Evolutionary conservation across 2,113 vertebrate species (phyloP), one percentile per base, ranked within the genome.

Genomic region (Zapus hudsonius): DNA sequence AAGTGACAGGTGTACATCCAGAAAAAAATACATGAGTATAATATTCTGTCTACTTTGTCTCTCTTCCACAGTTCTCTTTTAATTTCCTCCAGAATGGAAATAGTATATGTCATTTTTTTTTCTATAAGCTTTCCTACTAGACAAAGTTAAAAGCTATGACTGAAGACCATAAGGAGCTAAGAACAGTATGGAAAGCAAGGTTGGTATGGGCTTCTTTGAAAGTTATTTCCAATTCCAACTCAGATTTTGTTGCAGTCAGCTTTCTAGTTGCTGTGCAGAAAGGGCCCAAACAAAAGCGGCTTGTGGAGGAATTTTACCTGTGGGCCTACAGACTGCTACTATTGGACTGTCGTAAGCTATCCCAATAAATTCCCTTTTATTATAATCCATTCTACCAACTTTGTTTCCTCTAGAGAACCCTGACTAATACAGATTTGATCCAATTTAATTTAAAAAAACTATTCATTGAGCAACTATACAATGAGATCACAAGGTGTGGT

Each of bases 161-260:
- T 40, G 81, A 90, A 66, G 40, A 63, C 29, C 52, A 40, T 1
- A 80, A 23, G 23, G 55, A 81, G 3, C 29, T 10, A n/a, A 47
- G 5, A 84, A 40, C 11, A 29, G 22, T 23, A 29, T 7, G 9
- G 31, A 38, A 33, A 76, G 57, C 42, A 69, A 85, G 66, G 12
- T 95, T 47, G 63, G 23, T 57, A 66, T 10, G 82, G 23, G 27
- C 44, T 64, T 93, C 73, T 91, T 55, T 84, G n/a, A 87, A 63
- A 72, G 59, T 63, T 29, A 78, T 31, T 93, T 82, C 86, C 64
- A 90, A 84, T 90, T 84, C 31, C 47, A 90, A 42, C 38, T 81
- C 57, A 42, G 17, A n/a, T n/a, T n/a, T n/a, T n/a, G n/a, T n/a
- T n/a, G n/a, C n/a, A n/a, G n/a, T n/a, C n/a, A n/a, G n/a, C n/a